Conservation (phyloP, 2,888 invertebrate species). For the Eupithecia vulgata region DNA sequence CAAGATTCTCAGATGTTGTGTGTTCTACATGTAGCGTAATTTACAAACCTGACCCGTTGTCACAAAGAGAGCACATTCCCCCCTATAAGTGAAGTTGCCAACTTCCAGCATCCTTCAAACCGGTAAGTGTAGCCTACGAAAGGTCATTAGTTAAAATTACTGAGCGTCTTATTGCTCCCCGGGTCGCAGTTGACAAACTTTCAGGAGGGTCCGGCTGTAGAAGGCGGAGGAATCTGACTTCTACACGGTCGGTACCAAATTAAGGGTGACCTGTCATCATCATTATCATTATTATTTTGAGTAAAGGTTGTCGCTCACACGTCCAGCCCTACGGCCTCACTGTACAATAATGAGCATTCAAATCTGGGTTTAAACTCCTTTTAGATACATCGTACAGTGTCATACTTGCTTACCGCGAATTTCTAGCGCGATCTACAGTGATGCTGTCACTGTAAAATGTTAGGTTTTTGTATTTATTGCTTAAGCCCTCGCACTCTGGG, state of each 20-base stretch:
- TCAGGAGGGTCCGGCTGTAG: slow-evolving; percentile 58
- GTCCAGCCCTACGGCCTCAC: too few relatives aligned
- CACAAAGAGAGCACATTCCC: slow-evolving; percentile 49
- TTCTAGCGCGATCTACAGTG: too few relatives aligned
- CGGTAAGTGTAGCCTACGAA: slow-evolving; percentile 52
- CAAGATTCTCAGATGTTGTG: neutral
- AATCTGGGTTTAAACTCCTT: too few relatives aligned
- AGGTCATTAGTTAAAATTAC: slow-evolving; percentile 81
- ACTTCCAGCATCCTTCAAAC: slow-evolving; percentile 39
- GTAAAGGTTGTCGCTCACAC: neutral
- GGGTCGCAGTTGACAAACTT: slow-evolving; percentile 76
- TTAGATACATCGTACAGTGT: too few relatives aligned
- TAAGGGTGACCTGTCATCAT: neutral
- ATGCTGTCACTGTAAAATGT: too few relatives aligned
- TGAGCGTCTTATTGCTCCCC: slow-evolving; percentile 75
- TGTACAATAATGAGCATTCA: too few relatives aligned
- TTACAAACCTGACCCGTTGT: slow-evolving; percentile 2
- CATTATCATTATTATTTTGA: neutral
- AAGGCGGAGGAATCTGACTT: neutral
- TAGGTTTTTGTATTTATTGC: too few relatives aligned
- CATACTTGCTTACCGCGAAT: too few relatives aligned
- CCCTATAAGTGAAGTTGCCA: slow-evolving; percentile 37
- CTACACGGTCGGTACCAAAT: neutral
- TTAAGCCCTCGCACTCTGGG: too few relatives aligned
- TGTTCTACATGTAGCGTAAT: neutral